Conservation (phyloP, 2,888 invertebrate species). For the Patella ulyssiponensis region DNA sequence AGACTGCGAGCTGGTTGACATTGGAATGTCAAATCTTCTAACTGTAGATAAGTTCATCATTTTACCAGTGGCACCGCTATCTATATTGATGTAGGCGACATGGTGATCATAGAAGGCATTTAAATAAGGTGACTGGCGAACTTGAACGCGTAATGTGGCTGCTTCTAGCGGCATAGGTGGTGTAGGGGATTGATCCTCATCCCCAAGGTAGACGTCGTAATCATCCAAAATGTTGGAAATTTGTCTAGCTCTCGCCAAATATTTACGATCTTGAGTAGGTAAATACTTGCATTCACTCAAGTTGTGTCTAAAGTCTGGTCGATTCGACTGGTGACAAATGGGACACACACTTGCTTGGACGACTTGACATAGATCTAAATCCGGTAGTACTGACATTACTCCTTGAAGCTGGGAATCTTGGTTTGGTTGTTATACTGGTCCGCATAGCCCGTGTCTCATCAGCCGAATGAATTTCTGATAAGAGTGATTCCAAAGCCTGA, state of each 20-base stretch:
- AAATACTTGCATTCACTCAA: not conserved
- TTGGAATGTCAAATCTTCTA: not conserved
- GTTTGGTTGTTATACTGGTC: too few species aligned
- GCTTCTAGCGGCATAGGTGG: not conserved
- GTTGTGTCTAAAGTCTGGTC: not conserved
- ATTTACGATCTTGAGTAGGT: not conserved
- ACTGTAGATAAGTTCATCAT: not conserved
- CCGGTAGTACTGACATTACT: not conserved
- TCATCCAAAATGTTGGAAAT: not conserved
- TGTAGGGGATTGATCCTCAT: not conserved
- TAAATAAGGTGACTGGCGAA: not conserved
- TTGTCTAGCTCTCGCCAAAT: not conserved
- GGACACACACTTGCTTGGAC: not conserved
- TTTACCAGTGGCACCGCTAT: not conserved
- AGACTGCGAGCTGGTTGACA: not conserved
- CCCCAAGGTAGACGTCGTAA: not conserved
- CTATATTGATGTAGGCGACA: not conserved
- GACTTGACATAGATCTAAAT: not conserved
- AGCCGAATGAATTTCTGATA: not conserved
- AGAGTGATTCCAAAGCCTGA: constrained; percentile 25
- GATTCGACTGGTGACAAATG: not conserved
- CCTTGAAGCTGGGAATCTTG: too few species aligned
- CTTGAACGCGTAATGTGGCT: not conserved
- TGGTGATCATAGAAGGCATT: not conserved
- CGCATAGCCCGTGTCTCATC: not conserved